Evolutionary conservation across 1,140 invertebrate genomes (phyloP), one percentile per base, ranked within the genome.

Genomic region (Branchinecta lynchi): DNA sequence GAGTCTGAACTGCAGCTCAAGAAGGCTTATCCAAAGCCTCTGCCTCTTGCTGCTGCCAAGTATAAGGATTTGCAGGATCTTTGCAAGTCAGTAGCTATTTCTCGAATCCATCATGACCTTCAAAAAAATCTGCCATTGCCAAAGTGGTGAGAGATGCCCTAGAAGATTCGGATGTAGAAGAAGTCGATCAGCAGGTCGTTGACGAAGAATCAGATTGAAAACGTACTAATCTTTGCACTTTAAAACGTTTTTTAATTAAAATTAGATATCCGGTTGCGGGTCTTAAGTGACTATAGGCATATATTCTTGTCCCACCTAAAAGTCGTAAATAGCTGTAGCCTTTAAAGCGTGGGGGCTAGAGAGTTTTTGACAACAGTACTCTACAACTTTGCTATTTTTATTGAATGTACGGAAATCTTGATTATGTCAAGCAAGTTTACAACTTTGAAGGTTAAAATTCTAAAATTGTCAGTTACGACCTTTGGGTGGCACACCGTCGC

Each of bases 361-460:
- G 46, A 51, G n/a, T 51, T 51, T 51, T 51, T 51, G n/a, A 51
- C 46, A 51, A 51, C n/a, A n/a, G 46, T 51, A n/a, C 46, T 51
- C 9, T 51, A 51, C 9, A 51, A 51, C 9, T 51, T 51, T 51
- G 46, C 46, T 51, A 51, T 51, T 51, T 51, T 51, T n/a, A 51
- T 51, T 51, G 46, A 51, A 9, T 51, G 46, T 51, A 51, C 46
- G 46, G n/a, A 51, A n/a, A 51, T 51, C 9, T 51, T 51, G n/a
- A 51, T 51, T 9, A 51, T 51, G n/a, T 51, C 46, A 51, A 51
- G n/a, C 46, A 51, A 51, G 46, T n/a, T 51, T 51, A n/a, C 46
- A 51, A 51, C 46, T 51, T 51, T 51, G 46, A 51, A 51, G 46
- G 46, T 51, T 51, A 51, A 51, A 51, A 51, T 51, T 51, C 46